Percentiles rank a stretch among this genome's conserved stretches.
phyloP scores from a whole-genome alignment of 2,888 invertebrate genomes.

The Sisyra nigra region DNA sequence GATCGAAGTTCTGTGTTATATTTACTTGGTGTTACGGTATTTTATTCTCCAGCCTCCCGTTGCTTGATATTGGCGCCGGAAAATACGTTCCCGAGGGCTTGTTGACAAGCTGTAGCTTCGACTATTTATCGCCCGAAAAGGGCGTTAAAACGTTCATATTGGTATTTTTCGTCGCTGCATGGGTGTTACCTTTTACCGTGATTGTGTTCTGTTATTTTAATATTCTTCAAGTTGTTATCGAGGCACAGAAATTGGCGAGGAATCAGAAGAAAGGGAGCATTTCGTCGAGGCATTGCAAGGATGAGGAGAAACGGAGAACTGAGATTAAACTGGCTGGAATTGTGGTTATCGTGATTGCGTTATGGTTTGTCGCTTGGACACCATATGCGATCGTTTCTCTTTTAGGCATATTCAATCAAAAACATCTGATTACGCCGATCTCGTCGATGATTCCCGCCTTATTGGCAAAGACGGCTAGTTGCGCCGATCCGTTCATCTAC shows the following conservation, averaged over 20 bases:
- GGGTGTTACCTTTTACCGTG: conserved; percentile 51
- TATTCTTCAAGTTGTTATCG: conserved; percentile 47
- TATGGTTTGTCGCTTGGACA: conserved; percentile 71
- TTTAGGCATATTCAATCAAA: conserved; percentile 50
- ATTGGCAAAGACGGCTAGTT: conserved; percentile 67
- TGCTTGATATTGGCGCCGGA: conserved; percentile 51
- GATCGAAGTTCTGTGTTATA: conserved; percentile 42
- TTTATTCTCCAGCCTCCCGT: conserved; percentile 51
- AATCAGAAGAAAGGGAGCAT: conserved; percentile 27
- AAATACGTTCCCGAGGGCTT: conserved; percentile 64
- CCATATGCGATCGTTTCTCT: conserved; percentile 65
- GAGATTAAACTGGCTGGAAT: conserved; percentile 54
- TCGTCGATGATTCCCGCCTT: conserved; percentile 61
- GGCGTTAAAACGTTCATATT: conserved; percentile 52
- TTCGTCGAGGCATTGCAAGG: conserved; percentile 39
- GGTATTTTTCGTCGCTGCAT: conserved; percentile 58
- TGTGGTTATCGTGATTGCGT: conserved; percentile 47
- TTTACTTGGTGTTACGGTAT: conserved; percentile 60
- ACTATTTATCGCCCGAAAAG: conserved; percentile 54
- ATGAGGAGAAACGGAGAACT: conserved; percentile 47
- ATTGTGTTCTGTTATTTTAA: conserved; percentile 59
- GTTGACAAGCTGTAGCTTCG: conserved; percentile 72
- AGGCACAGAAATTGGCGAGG: conserved; percentile 30
- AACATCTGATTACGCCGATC: conserved; percentile 46
- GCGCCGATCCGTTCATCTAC: conserved; percentile 67